phyloP scores from a whole-genome alignment of 1,140 invertebrate genomes.

The Protaetia brevitarsis region DNA sequence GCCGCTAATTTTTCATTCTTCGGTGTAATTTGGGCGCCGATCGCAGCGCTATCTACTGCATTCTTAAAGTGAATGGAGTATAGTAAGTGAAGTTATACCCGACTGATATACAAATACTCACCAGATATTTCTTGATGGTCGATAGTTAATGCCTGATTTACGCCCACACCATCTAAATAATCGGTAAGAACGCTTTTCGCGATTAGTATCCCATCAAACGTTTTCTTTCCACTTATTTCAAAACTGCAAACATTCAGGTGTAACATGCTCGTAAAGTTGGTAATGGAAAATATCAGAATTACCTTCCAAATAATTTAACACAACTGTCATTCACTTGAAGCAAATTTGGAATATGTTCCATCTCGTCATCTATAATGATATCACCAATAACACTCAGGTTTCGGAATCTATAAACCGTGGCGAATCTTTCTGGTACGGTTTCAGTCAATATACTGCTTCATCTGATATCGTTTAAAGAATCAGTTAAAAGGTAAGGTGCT shows the following conservation, averaged over 20 bases:
- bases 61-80: too few relatives aligned
- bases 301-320: conserved; percentile 38
- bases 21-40: too few relatives aligned
- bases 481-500: not conserved
- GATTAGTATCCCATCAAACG: conserved; percentile 31
- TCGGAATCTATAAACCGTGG: conserved; percentile 35
- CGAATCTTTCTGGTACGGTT: not conserved
- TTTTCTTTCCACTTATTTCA: conserved; percentile 37
- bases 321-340: conserved; percentile 27
- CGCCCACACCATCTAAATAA: conserved; percentile 28
- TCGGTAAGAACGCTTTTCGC: conserved; percentile 32
- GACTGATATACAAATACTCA: too few relatives aligned
- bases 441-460: not conserved
- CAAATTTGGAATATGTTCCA: conserved; percentile 35
- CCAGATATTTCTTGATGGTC: not conserved
- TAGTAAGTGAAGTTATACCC: too few relatives aligned
- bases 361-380: conserved; percentile 30
- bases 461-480: not conserved
- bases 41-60: too few relatives aligned
- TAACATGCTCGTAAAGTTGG: not conserved
- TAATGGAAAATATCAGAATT: not conserved
- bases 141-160: conserved; percentile 16
- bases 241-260: conserved; percentile 32
- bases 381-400: conserved; percentile 39
- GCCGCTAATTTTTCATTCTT: too few relatives aligned